Base-by-base conservation (phyloP, 2,113 vertebrate species). In the Pachyramphus minor region DNA sequence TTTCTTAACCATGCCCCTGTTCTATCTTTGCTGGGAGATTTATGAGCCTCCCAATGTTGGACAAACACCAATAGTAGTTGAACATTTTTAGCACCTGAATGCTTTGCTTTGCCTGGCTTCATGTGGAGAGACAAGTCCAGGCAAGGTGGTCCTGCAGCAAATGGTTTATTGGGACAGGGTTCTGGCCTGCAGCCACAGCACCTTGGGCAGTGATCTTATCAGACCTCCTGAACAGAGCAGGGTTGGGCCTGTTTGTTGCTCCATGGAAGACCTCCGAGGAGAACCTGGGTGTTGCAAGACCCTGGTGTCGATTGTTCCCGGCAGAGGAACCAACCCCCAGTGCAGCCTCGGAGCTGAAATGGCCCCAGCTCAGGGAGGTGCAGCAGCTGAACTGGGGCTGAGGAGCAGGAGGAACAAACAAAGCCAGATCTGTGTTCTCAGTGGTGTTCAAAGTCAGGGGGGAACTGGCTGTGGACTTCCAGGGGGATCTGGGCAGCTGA, bases 171-270 rank as follows among this genome's bases (percentile, higher is more conserved):
- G 92, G 93, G 95, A 81, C 88, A 87, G 76, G 37, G 25, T 91
- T 89, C 96, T 97, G 96, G 96, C 95, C 93, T 76, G 76, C 76
- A 95, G 93, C 96, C 96, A 96, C 25, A 21, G 95, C 92, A 91
- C 95, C 90, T 75, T 84, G 95, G 86, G 95, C 93, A 93, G 83
- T 28, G 96, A 97, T 97, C 80, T 94, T 96, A 96, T 96, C 96
- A 94, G 90, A 93, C 88, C 96, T 96, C 96, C 93, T 92, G 52
- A 96, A 95, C 92, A 87, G 90, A 96, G 92, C 86, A 95, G 90
- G 92, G 90, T 94, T 97, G 96, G 96, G 93, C 96, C 96, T 96
- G 93, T 96, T 95, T 96, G 90, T 68, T 93, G 82, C 95, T 84
- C 22, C 60, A 1, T 89, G 80, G 84, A 80, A 89, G 96, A 96